Base-by-base conservation (phyloP, 2,113 vertebrate species). In the Cisticola juncidis region DNA sequence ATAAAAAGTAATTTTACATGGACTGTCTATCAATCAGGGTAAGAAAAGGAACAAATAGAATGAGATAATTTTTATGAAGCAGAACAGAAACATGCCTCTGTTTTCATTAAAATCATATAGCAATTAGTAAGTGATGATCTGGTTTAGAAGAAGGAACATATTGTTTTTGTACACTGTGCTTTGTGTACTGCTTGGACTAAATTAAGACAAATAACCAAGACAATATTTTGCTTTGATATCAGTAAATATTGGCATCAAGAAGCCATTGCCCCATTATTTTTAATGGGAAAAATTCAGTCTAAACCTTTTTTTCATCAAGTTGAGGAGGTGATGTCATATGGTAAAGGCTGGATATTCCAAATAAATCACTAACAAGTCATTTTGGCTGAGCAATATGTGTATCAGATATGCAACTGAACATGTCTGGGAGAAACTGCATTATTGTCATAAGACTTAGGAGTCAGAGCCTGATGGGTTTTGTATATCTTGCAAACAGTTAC, bases 301-400 rank as follows among this genome's bases (percentile, higher is more conserved):
- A 90, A 97, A 94, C 23, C 90, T 97, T 96, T 97, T 97, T 93
- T 96, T 92, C 92, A 97, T 97, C 95, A 96, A 96, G 76, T 81
- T 96, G 87, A 96, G 95, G 94, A 96, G 93, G 69, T 97, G 95
- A 97, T 96, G 95, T 96, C 93, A 96, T 96, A 95, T 96, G 51
- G 82, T 90, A 79, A 96, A 93, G 82, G 53, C 93, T 93, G 58
- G 61, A 92, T 96, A 95, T 90, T 96, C 93, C 92, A 97, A 96
- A 95, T 97, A 96, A 96, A 96, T 96, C 86, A 92, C 93, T 93
- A 92, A 94, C 85, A 94, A 96, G 90, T 94, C 28, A 86, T 97
- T 96, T 95, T 96, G 96, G 96, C 94, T 0, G 5, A 92, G 79
- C 45, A 92, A 36, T 81, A 48, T 95, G 88, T 93, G 93, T 93